Percentiles rank a stretch among this genome's conserved stretches.
These are phyloP conservation scores for Dynastes tityus DNA, from an alignment of 2,888 invertebrate genomes.

Conservation along the genomic window DNA sequence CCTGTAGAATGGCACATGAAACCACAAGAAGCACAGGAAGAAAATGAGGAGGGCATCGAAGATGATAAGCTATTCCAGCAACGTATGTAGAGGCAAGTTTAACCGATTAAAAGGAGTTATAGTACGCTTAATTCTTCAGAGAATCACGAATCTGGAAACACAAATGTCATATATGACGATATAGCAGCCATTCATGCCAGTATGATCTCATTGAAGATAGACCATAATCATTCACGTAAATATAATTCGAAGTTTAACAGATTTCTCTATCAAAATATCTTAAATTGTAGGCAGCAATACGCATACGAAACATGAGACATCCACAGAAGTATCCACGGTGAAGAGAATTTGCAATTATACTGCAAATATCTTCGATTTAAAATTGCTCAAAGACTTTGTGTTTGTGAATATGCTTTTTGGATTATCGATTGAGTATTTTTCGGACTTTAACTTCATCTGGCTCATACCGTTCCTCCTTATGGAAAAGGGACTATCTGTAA, in stretches of 20 bases:
- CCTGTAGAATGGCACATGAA: constrained; percentile 80
- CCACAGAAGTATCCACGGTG: not conserved
- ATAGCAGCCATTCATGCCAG: constrained; percentile 21
- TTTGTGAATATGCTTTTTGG: constrained; percentile 78
- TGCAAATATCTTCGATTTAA: constrained; percentile 72
- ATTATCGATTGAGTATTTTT: constrained; percentile 76
- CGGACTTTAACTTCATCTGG: constrained; percentile 78
- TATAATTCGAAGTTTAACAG: not conserved
- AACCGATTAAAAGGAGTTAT: not conserved
- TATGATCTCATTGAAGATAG: constrained; percentile 10
- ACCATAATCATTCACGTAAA: not conserved
- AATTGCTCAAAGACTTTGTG: constrained; percentile 75
- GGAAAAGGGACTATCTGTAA: constrained; percentile 74
- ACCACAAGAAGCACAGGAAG: constrained; percentile 53
- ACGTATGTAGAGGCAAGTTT: not conserved
- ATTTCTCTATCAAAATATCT: no score
- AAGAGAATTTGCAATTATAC: not conserved
- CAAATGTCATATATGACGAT: not conserved
- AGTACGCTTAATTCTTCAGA: no score
- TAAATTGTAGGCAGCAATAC: no score
- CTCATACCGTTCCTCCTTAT: constrained; percentile 76
- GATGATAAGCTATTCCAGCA: constrained; percentile 5
- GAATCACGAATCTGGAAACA: not conserved
- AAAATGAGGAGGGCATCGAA: constrained; percentile 41
- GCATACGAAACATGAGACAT: no score